phyloP scores from a whole-genome alignment of 2,888 invertebrate genomes.

The Agrochola macilenta region DNA sequence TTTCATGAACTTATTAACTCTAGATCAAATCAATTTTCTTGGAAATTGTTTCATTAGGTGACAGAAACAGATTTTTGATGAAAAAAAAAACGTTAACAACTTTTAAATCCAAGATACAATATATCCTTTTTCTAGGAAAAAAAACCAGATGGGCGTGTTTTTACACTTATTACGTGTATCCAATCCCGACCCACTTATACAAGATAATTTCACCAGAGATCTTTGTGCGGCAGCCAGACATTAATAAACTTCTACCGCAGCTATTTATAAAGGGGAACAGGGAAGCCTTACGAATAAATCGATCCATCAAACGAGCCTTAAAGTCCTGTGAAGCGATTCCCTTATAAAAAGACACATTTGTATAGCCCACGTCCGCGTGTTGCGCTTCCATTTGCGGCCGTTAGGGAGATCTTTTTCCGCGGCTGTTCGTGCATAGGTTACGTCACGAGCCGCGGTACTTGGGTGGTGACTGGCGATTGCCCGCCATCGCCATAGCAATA shows the following conservation, averaged over 20 bases:
- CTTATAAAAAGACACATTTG: slow-evolving; percentile 54
- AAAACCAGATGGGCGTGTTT: slow-evolving; percentile 5
- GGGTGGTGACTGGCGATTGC: slow-evolving; percentile 61
- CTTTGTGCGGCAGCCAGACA: slow-evolving; percentile 17
- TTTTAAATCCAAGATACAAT: not conserved
- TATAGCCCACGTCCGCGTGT: slow-evolving; percentile 46
- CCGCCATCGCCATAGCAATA: slow-evolving; percentile 47
- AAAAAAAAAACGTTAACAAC: not conserved
- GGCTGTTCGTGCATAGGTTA: slow-evolving; percentile 60
- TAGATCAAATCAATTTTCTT: not conserved
- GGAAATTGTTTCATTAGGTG: not conserved
- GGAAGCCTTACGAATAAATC: slow-evolving; percentile 58
- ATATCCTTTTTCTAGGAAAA: not conserved
- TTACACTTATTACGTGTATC: slow-evolving; percentile 30
- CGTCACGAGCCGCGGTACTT: slow-evolving; percentile 66
- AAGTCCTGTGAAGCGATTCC: slow-evolving; percentile 48
- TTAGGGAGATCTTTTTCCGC: slow-evolving; percentile 59
- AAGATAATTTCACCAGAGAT: slow-evolving; percentile 21
- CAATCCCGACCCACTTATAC: slow-evolving; percentile 8
- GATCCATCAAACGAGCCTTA: slow-evolving; percentile 61
- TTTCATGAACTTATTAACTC: slow-evolving; percentile 2
- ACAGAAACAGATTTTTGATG: slow-evolving; percentile 9
- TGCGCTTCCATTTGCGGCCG: slow-evolving; percentile 50
- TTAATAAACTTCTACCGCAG: slow-evolving; percentile 44
- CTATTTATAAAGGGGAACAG: slow-evolving; percentile 46